Percentiles rank a stretch among this genome's conserved stretches.
phyloP scores from a whole-genome alignment of 1,140 invertebrate genomes.

The Geopemphigus sp. region DNA sequence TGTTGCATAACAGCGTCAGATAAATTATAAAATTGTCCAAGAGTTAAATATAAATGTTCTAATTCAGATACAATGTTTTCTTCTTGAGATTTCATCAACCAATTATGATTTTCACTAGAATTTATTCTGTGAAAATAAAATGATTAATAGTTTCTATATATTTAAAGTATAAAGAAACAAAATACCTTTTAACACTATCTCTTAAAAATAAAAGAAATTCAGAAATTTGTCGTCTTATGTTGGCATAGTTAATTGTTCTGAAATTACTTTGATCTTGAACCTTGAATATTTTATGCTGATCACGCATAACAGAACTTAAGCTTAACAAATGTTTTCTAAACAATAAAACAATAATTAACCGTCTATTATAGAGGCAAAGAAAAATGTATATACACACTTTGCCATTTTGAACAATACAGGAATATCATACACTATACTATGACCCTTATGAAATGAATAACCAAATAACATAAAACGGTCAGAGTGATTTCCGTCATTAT shows the following conservation, averaged over 20 bases:
- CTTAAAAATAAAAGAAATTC: constrained; percentile 29
- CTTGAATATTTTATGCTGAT: constrained; percentile 36
- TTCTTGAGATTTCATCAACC: constrained; percentile 22
- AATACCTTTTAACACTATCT: constrained; percentile 27
- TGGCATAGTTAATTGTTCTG: neutral
- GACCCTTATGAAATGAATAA: constrained; percentile 29
- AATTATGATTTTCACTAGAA: constrained; percentile 10
- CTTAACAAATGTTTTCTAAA: constrained; percentile 30
- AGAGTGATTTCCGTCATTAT: constrained; percentile 12
- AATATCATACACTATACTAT: constrained; percentile 35
- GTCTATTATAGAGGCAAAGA: neutral
- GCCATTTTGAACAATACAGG: constrained; percentile 36
- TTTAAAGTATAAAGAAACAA: neutral
- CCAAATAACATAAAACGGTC: constrained; percentile 11
- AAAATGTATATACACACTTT: constrained; percentile 15
- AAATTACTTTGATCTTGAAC: neutral
- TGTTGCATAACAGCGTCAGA: constrained; percentile 32
- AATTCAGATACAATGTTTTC: constrained; percentile 28
- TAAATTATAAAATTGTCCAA: constrained; percentile 33
- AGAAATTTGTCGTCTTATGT: constrained; percentile 5
- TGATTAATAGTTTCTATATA: too few species aligned
- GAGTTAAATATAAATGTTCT: constrained; percentile 14
- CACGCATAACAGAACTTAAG: constrained; percentile 30
- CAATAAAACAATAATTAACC: neutral
- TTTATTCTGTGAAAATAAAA: constrained; percentile 17